Base-by-base conservation (phyloP, 1,140 invertebrate genomes). In the Steinernema feltiae region DNA sequence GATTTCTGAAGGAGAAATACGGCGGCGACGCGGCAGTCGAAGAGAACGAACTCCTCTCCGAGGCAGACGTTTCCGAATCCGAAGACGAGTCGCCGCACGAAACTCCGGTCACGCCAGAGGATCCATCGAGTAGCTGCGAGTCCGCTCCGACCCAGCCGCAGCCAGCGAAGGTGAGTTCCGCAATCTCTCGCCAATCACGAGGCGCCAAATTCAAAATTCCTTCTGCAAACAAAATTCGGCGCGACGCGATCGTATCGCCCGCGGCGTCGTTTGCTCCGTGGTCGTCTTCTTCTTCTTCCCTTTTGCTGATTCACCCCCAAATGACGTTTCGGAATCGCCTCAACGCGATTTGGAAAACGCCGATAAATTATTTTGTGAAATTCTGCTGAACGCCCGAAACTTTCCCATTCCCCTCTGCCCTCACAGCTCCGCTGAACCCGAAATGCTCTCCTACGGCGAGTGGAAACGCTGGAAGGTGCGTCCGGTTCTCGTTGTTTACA, bases 231-330 rank as follows among this genome's bases (percentile, higher is more conserved):
- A 41, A 7, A 41, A 41, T n/a, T n/a, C n/a, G n/a, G n/a, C n/a
- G n/a, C n/a, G n/a, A 41, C 15, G 53, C 53, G 53, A 63, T 63
- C 53, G 53, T 63, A 63, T 63, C 53, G 53, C 53, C 53, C 35
- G 35, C 35, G 35, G 35, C 35, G 35, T 41, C 35, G 35, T 41
- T 41, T 7, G 18, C 35, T 7, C n/a, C n/a, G n/a, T n/a, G n/a
- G 41, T 46, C 41, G 7, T n/a, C 41, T 46, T n/a, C 41, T 46
- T 63, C 53, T 7, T 21, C 24, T 27, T 63, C 53, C 12, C 53
- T 41, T 41, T 3, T 21, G 12, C 53, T 63, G 53, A 63, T 15
- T 63, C 53, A 63, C 53, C 53, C 53, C n/a, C 35, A 18, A 41
- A 41, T 41, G 35, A 63, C 15, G 53, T 27, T 27, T 63, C 24